phyloP scores from a whole-genome alignment of 2,113 vertebrate species.

The Brachirus orientalis region DNA sequence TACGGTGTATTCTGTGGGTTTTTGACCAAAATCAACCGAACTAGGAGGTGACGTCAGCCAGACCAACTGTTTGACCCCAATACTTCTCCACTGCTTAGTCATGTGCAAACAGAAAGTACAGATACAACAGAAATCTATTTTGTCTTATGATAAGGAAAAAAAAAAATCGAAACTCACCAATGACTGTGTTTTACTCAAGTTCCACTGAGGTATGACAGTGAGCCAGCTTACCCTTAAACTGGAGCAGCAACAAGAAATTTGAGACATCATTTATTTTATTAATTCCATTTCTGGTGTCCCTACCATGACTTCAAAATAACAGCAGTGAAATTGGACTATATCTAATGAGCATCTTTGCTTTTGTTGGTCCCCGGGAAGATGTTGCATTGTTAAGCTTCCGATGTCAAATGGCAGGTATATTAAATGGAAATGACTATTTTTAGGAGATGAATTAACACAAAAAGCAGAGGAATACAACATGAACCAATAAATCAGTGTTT shows the following conservation, averaged over 20 bases:
- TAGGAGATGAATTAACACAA: too few relatives aligned
- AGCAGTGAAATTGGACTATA: not conserved
- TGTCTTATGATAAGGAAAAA: too few relatives aligned
- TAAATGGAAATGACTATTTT: not conserved
- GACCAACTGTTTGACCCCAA: not conserved
- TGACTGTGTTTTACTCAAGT: not conserved
- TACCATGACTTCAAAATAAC: not conserved
- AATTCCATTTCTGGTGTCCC: not conserved
- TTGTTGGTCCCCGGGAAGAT: not conserved
- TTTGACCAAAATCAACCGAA: too few relatives aligned
- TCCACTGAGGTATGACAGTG: not conserved
- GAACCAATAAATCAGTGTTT: conserved; percentile 8
- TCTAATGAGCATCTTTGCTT: not conserved
- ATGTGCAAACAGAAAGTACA: too few relatives aligned
- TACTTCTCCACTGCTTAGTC: too few relatives aligned
- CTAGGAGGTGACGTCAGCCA: too few relatives aligned
- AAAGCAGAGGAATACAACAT: not conserved
- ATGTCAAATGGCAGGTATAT: not conserved
- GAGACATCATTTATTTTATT: not conserved
- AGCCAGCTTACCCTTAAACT: not conserved
- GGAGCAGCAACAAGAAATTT: not conserved
- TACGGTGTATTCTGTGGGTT: too few relatives aligned
- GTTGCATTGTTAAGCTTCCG: not conserved
- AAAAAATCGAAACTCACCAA: not conserved
- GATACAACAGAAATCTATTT: not conserved